Conservation (phyloP, 1,140 invertebrate genomes). For the Drosophila sucinea region DNA sequence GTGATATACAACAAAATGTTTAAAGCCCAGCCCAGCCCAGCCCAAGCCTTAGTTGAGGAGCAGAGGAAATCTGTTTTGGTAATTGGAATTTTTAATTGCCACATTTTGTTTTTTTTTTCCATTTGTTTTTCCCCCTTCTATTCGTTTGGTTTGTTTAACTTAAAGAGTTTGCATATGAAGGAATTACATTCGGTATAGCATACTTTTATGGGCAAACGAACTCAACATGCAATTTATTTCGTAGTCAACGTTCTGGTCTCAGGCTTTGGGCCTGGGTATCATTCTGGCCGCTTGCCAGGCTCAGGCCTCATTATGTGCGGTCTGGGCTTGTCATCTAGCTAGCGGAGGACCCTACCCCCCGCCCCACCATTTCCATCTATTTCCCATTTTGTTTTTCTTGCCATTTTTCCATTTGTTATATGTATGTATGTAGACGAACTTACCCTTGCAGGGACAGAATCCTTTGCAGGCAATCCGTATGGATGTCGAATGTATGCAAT, state of each 20-base stretch:
- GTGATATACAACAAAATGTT: constrained; percentile 53
- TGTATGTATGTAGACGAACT: constrained; percentile 30
- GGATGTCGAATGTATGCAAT: constrained; percentile 92
- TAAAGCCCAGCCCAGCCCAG: constrained; percentile 32
- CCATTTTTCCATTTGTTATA: constrained; percentile 22
- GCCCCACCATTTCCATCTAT: constrained; percentile 21
- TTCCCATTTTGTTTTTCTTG: background rate
- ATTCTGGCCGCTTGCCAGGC: constrained; percentile 57
- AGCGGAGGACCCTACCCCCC: background rate
- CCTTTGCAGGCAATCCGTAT: constrained; percentile 92
- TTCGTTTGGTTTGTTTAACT: background rate
- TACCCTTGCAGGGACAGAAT: constrained; percentile 93
- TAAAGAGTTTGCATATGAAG: constrained; percentile 7
- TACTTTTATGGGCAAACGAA: constrained; percentile 41
- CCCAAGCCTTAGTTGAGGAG: background rate
- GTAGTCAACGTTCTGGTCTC: constrained; percentile 27
- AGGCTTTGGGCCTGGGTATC: background rate
- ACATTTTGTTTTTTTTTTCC: background rate
- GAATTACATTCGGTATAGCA: constrained; percentile 32
- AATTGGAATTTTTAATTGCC: constrained; percentile 55
- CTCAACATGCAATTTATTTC: constrained; percentile 56
- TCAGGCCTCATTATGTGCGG: constrained; percentile 61
- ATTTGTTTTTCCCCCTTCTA: background rate
- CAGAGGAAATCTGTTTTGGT: constrained; percentile 49
- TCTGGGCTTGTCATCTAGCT: constrained; percentile 33